These are phyloP conservation scores for Gerris buenoi DNA, from an alignment of 1,140 invertebrate genomes.

Conservation along the genomic window DNA sequence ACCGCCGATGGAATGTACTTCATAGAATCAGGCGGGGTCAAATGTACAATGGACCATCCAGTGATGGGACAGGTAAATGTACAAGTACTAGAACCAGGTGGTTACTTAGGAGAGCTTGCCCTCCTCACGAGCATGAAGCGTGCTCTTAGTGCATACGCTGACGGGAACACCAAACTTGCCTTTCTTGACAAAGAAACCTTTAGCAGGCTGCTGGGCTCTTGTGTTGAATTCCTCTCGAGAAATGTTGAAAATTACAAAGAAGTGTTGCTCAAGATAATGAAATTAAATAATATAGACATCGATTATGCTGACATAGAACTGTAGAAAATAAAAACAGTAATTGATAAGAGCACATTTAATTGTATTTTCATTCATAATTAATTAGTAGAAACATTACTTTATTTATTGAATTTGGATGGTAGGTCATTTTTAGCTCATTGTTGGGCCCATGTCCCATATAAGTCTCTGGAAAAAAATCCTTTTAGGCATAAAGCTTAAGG, in stretches of 20 bases:
- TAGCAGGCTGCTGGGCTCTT: slow-evolving; percentile 87
- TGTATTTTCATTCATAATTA: too few relatives aligned
- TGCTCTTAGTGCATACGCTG: slow-evolving; percentile 80
- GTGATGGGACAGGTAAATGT: background rate
- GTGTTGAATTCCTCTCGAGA: slow-evolving; percentile 95
- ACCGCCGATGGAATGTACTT: slow-evolving; percentile 95
- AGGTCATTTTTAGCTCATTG: too few relatives aligned
- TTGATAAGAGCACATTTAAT: too few relatives aligned
- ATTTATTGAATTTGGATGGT: too few relatives aligned
- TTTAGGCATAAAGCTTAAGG: too few relatives aligned
- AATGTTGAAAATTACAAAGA: background rate
- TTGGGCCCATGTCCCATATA: too few relatives aligned
- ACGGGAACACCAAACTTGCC: slow-evolving; percentile 64
- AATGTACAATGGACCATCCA: slow-evolving; percentile 32
- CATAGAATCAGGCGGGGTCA: slow-evolving; percentile 75
- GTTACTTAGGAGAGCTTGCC: slow-evolving; percentile 89
- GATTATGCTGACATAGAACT: too few relatives aligned
- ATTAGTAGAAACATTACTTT: too few relatives aligned
- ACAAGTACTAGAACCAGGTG: slow-evolving; percentile 35
- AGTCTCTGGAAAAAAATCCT: too few relatives aligned
- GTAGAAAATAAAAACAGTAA: too few relatives aligned
- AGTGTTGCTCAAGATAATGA: background rate
- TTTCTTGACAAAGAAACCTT: slow-evolving; percentile 94
- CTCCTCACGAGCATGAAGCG: slow-evolving; percentile 88
- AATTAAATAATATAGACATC: too few relatives aligned